Percentiles rank a stretch among this genome's conserved stretches.
Conservation (phyloP, 2,113 vertebrate species). For the Dendrocopos noguchii region DNA sequence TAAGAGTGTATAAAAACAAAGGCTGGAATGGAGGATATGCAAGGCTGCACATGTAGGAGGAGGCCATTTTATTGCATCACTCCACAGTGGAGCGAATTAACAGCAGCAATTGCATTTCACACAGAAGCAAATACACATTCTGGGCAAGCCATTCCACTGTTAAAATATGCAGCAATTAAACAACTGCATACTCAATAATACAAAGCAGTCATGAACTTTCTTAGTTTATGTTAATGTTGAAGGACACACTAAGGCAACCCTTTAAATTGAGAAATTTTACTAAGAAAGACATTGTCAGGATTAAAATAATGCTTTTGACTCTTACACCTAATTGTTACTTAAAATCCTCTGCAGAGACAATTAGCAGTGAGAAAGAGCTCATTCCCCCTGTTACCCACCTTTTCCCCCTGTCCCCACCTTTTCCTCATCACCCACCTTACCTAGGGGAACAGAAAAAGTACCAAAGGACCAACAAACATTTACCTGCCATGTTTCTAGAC, state of each 20-base stretch:
- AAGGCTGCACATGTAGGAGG: neutral
- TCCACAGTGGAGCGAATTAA: neutral
- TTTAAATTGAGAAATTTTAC: neutral
- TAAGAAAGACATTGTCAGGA: neutral
- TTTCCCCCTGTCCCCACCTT: no score
- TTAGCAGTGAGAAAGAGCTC: neutral
- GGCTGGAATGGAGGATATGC: neutral
- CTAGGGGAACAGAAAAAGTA: neutral
- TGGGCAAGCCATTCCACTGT: neutral
- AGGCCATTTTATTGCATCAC: neutral
- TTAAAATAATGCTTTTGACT: neutral
- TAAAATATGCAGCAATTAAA: constrained; percentile 32
- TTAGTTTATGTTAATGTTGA: neutral
- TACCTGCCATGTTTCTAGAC: neutral
- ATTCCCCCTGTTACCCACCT: no score
- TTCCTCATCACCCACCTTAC: neutral
- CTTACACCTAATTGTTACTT: neutral
- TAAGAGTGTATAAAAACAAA: neutral
- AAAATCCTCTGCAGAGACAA: neutral
- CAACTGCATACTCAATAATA: neutral
- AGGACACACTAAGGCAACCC: neutral
- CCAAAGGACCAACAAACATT: neutral
- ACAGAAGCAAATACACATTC: neutral
- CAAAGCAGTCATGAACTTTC: neutral
- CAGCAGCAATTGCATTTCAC: neutral